phyloP scores from a whole-genome alignment of 2,888 invertebrate genomes.

The Lasioglossum malachurum region DNA sequence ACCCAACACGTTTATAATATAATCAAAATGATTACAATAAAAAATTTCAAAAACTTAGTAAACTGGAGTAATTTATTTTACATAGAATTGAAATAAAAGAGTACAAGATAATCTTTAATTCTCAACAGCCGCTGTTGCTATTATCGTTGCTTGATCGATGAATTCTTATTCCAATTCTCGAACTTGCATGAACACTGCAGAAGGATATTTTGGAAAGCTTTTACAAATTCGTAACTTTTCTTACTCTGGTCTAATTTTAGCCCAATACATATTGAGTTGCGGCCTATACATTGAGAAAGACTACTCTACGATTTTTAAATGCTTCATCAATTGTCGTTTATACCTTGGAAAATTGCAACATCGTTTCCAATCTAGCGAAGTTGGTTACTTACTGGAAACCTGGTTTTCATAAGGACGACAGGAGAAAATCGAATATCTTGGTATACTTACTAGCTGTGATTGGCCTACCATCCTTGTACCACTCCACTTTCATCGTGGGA shows the following conservation, averaged over 20 bases:
- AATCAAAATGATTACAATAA: too few species aligned
- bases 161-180: too few species aligned
- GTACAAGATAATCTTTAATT: too few species aligned
- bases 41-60: too few species aligned
- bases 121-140: too few species aligned
- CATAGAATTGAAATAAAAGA: too few species aligned
- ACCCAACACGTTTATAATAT: too few species aligned
- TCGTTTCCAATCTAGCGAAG: neutral
- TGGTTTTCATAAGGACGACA: neutral
- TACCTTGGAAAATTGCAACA: neutral
- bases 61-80: too few species aligned
- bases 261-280: neutral
- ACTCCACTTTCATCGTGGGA: constrained; percentile 97
- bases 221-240: neutral
- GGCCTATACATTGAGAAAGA: neutral
- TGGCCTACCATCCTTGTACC: constrained; percentile 97
- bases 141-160: too few species aligned
- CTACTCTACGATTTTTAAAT: neutral
- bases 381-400: neutral
- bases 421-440: neutral
- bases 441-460: constrained; percentile 94
- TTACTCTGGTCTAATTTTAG: neutral
- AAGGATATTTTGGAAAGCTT: too few species aligned
- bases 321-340: neutral
- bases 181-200: too few species aligned